Base-by-base conservation (phyloP, 2,113 vertebrate genomes). In the Epinephelus fuscoguttatus region DNA sequence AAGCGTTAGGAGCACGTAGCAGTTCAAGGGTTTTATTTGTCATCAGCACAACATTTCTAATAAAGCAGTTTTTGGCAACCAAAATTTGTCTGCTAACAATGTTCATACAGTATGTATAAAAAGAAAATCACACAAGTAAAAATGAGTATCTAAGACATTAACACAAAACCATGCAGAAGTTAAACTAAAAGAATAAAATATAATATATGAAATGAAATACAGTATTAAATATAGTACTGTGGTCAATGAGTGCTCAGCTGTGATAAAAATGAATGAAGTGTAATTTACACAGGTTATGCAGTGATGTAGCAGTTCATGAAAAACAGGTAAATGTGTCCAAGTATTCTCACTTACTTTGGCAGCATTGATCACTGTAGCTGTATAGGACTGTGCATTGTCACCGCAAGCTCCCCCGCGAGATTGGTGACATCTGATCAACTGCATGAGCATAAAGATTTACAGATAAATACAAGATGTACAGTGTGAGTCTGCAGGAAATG, bases 401-500 rank as follows among this genome's bases (percentile, higher is more conserved):
- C 98, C 98, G 79, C 98, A 99, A 86, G 97, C 98, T 92, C 98
- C 98, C 57, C 98, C 98, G 60, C 97, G 97, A 79, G 98, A 99
- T 94, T 99, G 98, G 94, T 99, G 98, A 95, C 98, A 99, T 88
- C 97, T 96, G 93, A 99, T 99, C 93, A 99, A 91, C 98, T 99
- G 93, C 75, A 84, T 70, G 85, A 72, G 90, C 6, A 74, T 9
- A 75, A 33, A 25, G n/a, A 70, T 71, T 66, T 30, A 70, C 45
- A 82, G 52, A 82, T 56, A 42, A 59, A 78, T 10, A 70, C 25
- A 21, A 42, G 3, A 79, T 45, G 55, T 12, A 42, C 0, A 55
- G 49, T 14, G 0, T 3, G 75, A 2, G 7, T 50, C 18, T 17
- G 2, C 19, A 42, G 25, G 50, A 50, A n/a, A 72, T n/a, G 6